Evolutionary conservation across 2,113 vertebrate species (phyloP).

Genomic region (Pelvicachromis taeniatus): DNA sequence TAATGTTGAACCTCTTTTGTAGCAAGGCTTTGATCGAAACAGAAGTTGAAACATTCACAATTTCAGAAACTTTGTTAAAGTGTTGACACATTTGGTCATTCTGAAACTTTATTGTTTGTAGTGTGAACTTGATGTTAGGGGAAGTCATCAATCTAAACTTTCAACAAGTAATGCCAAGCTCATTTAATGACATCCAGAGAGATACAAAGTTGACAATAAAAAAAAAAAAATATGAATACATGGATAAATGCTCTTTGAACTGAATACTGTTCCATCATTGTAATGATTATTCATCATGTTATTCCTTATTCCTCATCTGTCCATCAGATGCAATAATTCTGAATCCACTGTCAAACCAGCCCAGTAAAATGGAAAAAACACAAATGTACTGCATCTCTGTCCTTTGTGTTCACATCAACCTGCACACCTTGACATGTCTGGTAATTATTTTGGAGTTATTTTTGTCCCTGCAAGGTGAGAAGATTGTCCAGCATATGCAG

Average conservation of each 20-base stretch:
- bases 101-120: not conserved
- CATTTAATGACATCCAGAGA: not conserved
- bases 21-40: not conserved
- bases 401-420: not conserved
- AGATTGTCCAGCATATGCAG: not conserved
- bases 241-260: not conserved
- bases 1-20: not conserved
- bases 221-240: not conserved
- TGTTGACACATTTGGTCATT: rapidly evolving
- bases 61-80: not conserved
- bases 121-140: not conserved
- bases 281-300: not conserved
- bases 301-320: not conserved
- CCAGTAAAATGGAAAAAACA: not conserved
- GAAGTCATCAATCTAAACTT: not conserved
- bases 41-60: not conserved
- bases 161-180: not conserved
- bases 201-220: not conserved
- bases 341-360: not conserved
- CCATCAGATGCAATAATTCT: not conserved
- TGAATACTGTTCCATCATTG: not conserved
- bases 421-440: not conserved
- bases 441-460: not conserved
- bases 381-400: not conserved
- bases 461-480: not conserved